Evolutionary conservation across 2,113 vertebrate genomes (phyloP), one percentile per base, ranked within the genome.

Genomic region (Clarias batrachus): DNA sequence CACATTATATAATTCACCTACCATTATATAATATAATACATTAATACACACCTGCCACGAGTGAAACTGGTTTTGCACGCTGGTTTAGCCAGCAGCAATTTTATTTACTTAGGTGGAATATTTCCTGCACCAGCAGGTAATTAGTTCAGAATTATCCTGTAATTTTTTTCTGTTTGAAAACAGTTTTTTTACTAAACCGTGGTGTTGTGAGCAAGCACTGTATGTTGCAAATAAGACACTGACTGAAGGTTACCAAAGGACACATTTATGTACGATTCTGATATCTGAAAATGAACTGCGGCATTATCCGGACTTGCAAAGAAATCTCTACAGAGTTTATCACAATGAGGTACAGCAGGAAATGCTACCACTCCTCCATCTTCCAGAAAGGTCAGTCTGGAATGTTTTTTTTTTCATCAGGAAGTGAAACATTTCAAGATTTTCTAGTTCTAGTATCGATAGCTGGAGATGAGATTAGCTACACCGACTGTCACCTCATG

Each of bases 361-460:
- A 71, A 33, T 17, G 4, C 12, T 6, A 27, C 27, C 5, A 73
- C 33, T 21, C 33, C 33, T 3, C 8, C 33, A 41, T 10, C 33
- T 73, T 41, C 33, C 19, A 73, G 33, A 74, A 21, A 23, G 37
- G 70, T 41, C 19, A 73, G 17, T 73, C 30, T 23, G 37, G 4
- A 41, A 41, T 19, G 1, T 1, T 17, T 59, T 59, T 59, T 7
- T 70, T 70, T 70, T 30, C 68, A 33, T 14, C 30, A 70, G 30
- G 16, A 70, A 70, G 5, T 6, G 2, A 33, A 37, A 1, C 1
- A 11, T 41, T 73, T 73, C 33, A 21, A 41, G 70, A 21, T 11
- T 73, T 73, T 73, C 70, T 33, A 73, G 70, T 73, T 71, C 30
- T 33, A 71, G 68, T 71, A 71, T 71, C 68, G 30, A 37, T 9